phyloP scores from a whole-genome alignment of 2,113 vertebrate genomes.

The Pseudonaja textilis region DNA sequence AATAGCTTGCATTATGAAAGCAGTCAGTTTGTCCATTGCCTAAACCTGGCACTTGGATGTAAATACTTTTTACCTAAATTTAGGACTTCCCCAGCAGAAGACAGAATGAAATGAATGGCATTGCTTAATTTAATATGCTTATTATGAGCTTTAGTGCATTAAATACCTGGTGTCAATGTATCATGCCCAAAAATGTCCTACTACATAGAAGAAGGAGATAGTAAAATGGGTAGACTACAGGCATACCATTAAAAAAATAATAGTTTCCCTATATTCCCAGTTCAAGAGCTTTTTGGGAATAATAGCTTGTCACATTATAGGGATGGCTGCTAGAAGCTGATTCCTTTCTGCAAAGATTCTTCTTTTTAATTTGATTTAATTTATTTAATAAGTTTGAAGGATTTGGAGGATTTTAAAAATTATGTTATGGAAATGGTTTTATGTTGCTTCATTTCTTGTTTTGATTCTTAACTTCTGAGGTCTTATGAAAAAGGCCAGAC shows the following conservation, averaged over 20 bases:
- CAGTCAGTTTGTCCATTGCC: not conserved
- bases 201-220: not conserved
- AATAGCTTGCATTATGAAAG: not conserved
- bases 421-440: not conserved
- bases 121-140: not conserved
- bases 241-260: not conserved
- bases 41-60: not conserved
- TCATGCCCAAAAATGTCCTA: no score
- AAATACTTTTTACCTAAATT: not conserved
- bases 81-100: not conserved
- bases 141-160: not conserved
- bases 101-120: no score
- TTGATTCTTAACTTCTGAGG: not conserved
- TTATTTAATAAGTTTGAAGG: not conserved
- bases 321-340: no score
- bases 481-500: not conserved
- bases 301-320: not conserved
- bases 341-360: not conserved
- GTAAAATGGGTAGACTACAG: not conserved
- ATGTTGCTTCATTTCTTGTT: not conserved
- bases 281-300: not conserved
- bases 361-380: not conserved
- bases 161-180: not conserved
- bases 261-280: not conserved
- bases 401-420: not conserved